These are phyloP conservation scores for Metopia argyrocephala DNA, from an alignment of 2,888 invertebrate species.

Conservation along the genomic window DNA sequence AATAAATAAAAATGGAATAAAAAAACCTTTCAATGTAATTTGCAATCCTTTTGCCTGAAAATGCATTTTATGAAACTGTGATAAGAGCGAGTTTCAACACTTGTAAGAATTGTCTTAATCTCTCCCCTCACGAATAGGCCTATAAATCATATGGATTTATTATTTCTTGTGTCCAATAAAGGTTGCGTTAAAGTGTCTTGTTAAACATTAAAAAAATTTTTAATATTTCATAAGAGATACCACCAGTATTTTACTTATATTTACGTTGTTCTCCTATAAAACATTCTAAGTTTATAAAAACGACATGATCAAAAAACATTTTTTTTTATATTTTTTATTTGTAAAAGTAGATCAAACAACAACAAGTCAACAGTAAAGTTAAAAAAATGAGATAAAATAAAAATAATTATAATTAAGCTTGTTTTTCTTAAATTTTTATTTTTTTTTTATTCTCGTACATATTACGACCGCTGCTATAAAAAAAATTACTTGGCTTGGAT, in stretches of 20 bases:
- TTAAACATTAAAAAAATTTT: too few species aligned
- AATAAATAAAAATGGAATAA: too few species aligned
- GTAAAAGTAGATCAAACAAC: slow-evolving; percentile 61
- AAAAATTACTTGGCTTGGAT: slow-evolving; percentile 27
- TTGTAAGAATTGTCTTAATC: too few species aligned
- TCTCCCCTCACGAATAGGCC: too few species aligned
- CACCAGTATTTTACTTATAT: slow-evolving; percentile 8
- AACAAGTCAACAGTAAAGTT: slow-evolving; percentile 39
- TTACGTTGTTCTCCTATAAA: slow-evolving; percentile 56
- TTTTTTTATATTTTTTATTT: slow-evolving; percentile 30
- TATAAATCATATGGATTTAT: too few species aligned
- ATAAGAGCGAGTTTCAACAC: too few species aligned
- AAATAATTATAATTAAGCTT: neutral
- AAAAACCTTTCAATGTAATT: too few species aligned
- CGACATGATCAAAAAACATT: slow-evolving; percentile 33
- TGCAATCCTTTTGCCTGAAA: too few species aligned
- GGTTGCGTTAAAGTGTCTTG: too few species aligned
- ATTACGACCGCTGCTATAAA: neutral
- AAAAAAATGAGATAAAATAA: slow-evolving; percentile 52
- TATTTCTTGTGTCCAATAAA: too few species aligned
- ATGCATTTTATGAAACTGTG: too few species aligned
- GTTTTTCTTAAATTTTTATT: neutral
- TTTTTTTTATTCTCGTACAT: neutral
- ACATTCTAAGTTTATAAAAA: slow-evolving; percentile 37
- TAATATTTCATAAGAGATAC: neutral